Base-by-base conservation (phyloP, 2,797 vertebrate genomes). In the Pantherophis vulpinus region DNA sequence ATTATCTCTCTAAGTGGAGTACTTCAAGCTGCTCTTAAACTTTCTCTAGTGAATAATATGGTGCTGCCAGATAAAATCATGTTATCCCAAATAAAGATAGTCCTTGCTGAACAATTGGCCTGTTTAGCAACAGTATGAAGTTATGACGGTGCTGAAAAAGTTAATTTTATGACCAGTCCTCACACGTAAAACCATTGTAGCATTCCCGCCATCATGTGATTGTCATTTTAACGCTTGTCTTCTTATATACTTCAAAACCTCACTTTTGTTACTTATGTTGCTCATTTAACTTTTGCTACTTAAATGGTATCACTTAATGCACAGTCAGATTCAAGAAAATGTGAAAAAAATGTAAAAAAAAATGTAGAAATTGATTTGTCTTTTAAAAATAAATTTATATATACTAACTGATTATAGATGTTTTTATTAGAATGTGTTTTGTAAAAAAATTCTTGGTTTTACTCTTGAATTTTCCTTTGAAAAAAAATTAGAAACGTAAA, bases 191-290 rank as follows among this genome's bases (percentile, higher is more conserved):
- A n/a, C 29, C 12, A n/a, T 29, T 63, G 61, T 29, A 63, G 61
- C 61, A 63, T 63, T 29, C 10, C 4, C 1, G 3, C 11, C 10
- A 12, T 66, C 4, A 66, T n/a, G 4, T 5, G 11, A 66, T 66
- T 13, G 27, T 13, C 63, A n/a, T n/a, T 66, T n/a, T 14, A 4
- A 0, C 0, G 27, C 29, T 66, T 14, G 12, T 5, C 4, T n/a
- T 66, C 11, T 56, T 56, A 12, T 56, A 66, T 5, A 66, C 11
- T n/a, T 12, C 61, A 66, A 29, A 66, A 66, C 12, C 61, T 66
- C 29, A n/a, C 11, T 66, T 66, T 66, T 66, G 29, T 66, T 29
- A 29, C n/a, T 66, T 66, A 66, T 66, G 1, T 66, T 66, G 11
- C 11, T 0, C 27, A 14, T 66, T 66, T 66, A 66, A 66, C 61